Evolutionary conservation across 2,797 vertebrate species (phyloP), one percentile per base, ranked within the genome.

Genomic region (Sus cebifrons): DNA sequence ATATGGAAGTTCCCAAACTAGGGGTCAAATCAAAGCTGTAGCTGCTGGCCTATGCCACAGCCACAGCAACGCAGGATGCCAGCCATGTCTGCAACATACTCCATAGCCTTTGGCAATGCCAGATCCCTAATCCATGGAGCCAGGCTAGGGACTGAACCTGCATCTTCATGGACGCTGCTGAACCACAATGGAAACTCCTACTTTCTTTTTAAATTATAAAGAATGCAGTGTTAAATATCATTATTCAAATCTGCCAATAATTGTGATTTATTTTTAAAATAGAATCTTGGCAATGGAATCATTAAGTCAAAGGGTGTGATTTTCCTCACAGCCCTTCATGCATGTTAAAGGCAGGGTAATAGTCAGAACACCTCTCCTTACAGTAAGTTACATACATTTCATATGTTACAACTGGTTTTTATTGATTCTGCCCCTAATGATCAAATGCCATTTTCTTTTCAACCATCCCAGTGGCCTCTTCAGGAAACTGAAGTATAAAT

Each of bases 371-470:
- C 3, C 52, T 90, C 29, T 70, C 29, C 27, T 9, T 52, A 15
- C 2, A 56, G 40, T 40, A 83, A 81, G 44, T 62, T 58, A 36
- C 27, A 44, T 14, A 64, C 2, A 83, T n/a, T 32, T 89, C 14
- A 56, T 62, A 81, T n/a, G 20, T 94, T 54, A 18, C 32, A 29
- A 60, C 27, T 65, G 9, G 29, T 70, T 84, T 79, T 94, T 68
- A 86, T 62, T 71, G 71, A 84, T 84, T 84, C 54, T 54, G n/a
- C n/a, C 54, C 52, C 60, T 74, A 32, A 74, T 36, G 12, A 79
- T 29, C 65, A 88, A 95, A 27, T 60, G 13, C 5, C 9, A 67
- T 94, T 88, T 89, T 87, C 32, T 91, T 77, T 96, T 90, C 73
- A 90, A 54, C 7, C 25, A 44, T n/a, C 60, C 12, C n/a, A 62